Conservation (phyloP, 2,797 vertebrate genomes). For the Malacoraja senta region DNA sequence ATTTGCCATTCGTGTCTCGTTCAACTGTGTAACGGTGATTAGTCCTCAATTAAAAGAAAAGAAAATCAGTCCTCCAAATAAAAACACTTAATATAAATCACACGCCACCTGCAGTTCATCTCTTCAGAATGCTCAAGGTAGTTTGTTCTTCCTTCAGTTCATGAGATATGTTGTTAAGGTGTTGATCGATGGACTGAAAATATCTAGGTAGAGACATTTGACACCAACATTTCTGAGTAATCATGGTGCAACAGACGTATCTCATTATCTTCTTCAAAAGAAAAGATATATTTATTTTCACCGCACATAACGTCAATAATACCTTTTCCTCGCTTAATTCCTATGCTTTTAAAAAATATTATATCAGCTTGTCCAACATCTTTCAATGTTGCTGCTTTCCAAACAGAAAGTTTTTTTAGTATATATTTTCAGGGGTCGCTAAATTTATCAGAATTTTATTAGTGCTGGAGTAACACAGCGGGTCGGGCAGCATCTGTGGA, state of each 20-base stretch:
- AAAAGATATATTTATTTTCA: background rate
- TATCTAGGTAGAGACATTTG: background rate
- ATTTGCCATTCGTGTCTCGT: no score
- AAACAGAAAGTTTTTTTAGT: background rate
- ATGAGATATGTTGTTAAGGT: background rate
- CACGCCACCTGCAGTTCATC: conserved; percentile 8
- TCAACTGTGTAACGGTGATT: no score
- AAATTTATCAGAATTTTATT: background rate
- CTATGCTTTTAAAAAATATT: background rate
- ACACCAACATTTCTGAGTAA: background rate
- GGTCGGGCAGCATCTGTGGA: no score
- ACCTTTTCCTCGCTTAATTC: background rate
- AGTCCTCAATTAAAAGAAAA: no score
- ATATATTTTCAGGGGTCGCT: background rate
- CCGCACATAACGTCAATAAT: background rate
- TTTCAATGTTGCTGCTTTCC: background rate
- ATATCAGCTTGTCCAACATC: background rate
- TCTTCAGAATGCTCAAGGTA: background rate
- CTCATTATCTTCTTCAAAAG: background rate
- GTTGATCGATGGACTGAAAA: background rate
- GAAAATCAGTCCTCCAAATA: no score
- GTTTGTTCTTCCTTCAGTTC: background rate
- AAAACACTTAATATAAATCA: background rate
- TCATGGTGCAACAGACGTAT: background rate
- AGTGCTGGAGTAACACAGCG: no score